Conservation (phyloP, 2,797 vertebrate genomes). For the Rhabdomys pumilio region DNA sequence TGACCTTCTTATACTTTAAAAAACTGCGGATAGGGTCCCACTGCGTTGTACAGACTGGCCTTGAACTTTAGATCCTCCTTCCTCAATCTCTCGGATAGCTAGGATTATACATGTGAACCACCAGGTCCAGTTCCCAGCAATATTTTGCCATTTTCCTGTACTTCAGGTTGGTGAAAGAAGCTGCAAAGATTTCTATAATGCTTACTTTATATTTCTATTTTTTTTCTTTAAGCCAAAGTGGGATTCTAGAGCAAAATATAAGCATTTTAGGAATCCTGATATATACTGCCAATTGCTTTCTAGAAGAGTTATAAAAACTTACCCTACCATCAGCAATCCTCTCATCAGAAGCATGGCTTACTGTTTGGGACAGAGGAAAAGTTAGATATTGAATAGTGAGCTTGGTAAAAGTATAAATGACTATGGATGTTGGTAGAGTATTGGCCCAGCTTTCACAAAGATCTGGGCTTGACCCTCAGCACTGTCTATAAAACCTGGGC, state of each 20-base stretch:
- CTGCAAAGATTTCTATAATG: slow-evolving; percentile 17
- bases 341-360: slow-evolving; percentile 1
- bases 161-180: background rate
- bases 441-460: background rate
- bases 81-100: background rate
- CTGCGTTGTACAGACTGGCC: background rate
- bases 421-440: background rate
- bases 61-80: background rate
- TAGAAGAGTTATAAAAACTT: slow-evolving; percentile 24
- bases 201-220: background rate
- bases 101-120: background rate
- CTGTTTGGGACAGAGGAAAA: slow-evolving; percentile 55
- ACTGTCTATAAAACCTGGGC: too few species aligned
- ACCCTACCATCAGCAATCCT: background rate
- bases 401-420: slow-evolving; percentile 22
- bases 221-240: slow-evolving; percentile 51
- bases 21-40: background rate
- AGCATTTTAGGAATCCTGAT: slow-evolving; percentile 37
- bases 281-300: background rate
- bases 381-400: background rate
- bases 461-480: background rate
- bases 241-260: slow-evolving; percentile 2
- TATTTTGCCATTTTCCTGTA: background rate
- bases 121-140: background rate
- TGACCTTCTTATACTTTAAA: background rate